Percentiles rank a stretch among this genome's conserved stretches.
Conservation (phyloP, 2,797 vertebrate species). For the Sebastes hopkinsi region DNA sequence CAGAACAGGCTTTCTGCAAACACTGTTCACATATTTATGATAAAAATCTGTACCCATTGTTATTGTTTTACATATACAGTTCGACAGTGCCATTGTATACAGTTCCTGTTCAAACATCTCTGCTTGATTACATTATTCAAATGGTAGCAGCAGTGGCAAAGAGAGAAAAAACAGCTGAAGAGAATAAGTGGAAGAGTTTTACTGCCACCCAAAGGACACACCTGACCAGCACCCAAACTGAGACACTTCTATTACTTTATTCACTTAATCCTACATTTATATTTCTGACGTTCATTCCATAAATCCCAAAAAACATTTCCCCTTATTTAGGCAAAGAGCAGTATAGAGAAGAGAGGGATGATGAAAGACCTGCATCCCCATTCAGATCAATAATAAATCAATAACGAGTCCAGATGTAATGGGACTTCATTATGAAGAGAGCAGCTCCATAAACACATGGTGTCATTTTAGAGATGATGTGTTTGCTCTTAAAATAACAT, state of each 20-base stretch:
- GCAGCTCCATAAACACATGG: neutral
- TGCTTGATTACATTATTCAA: neutral
- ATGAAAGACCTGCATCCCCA: neutral
- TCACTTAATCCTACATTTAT: neutral
- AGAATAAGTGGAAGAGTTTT: slow-evolving; percentile 27
- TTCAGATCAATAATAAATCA: neutral
- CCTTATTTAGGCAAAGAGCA: neutral
- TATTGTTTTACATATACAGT: neutral
- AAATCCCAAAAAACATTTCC: neutral
- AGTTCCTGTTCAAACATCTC: neutral
- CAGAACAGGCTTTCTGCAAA: neutral
- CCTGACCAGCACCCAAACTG: neutral
- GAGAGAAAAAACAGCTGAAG: neutral
- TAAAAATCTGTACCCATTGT: neutral
- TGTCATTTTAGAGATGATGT: neutral
- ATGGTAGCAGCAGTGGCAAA: neutral
- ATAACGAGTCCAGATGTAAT: neutral
- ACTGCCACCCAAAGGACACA: slow-evolving; percentile 63
- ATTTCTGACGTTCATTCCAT: neutral
- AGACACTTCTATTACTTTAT: neutral
- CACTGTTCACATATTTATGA: neutral
- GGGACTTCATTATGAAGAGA: neutral
- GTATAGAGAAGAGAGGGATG: neutral
- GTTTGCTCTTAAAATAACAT: neutral
- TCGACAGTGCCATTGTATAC: neutral